A percentile compares a stretch with the other conserved stretches of the same genome.
Conservation (phyloP, 2,888 invertebrate species). For the Galeopsomyia nigrocyanea region DNA sequence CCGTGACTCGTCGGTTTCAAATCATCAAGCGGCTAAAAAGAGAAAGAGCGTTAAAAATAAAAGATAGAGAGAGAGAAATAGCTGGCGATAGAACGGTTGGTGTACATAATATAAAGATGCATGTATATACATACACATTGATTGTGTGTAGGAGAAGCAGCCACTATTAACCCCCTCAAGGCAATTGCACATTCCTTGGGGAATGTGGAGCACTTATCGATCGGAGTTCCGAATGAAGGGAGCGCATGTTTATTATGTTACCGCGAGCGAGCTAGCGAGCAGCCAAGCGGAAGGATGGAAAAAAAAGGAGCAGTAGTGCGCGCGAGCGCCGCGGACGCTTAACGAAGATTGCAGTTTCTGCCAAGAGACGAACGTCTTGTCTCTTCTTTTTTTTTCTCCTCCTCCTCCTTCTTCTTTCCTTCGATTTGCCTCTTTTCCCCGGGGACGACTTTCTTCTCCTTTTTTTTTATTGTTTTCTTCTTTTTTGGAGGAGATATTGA, state of each 20-base stretch:
- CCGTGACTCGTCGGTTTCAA: background rate
- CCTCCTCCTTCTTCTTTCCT: slow-evolving; percentile 3
- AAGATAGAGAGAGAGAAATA: too few species aligned
- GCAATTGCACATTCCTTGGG: slow-evolving; percentile 46
- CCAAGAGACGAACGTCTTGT: background rate
- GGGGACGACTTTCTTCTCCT: slow-evolving; percentile 25
- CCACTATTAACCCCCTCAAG: slow-evolving; percentile 45
- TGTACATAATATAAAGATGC: too few species aligned
- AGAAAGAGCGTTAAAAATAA: background rate
- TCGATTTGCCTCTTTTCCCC: slow-evolving; percentile 30
- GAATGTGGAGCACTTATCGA: slow-evolving; percentile 49
- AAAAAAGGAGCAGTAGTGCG: slow-evolving; percentile 11
- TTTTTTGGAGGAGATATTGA: too few species aligned
- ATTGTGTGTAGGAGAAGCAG: slow-evolving; percentile 10
- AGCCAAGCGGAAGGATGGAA: slow-evolving; percentile 17
- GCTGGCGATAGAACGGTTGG: too few species aligned
- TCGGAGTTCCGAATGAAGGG: slow-evolving; percentile 44
- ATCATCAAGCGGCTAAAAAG: background rate
- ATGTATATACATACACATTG: slow-evolving; percentile 1
- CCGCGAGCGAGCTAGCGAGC: slow-evolving; percentile 29
- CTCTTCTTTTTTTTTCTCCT: slow-evolving; percentile 2
- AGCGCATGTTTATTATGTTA: slow-evolving; percentile 50
- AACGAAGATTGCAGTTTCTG: slow-evolving; percentile 38
- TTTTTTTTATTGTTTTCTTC: too few species aligned
- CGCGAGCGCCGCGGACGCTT: slow-evolving; percentile 15